These are phyloP conservation scores for Bembecia ichneumoniformis DNA, from an alignment of 2,888 invertebrate genomes.

Conservation along the genomic window DNA sequence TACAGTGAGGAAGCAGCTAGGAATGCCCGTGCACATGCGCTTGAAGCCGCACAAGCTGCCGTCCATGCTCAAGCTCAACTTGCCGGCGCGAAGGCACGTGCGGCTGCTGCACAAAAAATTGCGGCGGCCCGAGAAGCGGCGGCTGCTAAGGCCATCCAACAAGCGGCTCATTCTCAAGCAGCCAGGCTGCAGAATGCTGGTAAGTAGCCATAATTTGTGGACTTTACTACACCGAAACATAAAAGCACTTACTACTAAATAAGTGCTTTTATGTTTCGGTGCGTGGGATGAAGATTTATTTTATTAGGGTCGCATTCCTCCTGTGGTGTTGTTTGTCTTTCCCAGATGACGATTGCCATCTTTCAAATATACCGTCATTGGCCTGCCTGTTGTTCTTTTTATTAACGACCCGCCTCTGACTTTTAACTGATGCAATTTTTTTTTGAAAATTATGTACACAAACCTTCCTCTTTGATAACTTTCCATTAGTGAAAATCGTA, in stretches of 20 bases:
- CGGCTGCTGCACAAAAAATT: conserved; percentile 79
- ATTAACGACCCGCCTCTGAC: too few relatives aligned
- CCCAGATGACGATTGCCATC: too few relatives aligned
- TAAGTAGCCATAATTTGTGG: conserved; percentile 18
- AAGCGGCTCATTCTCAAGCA: conserved; percentile 78
- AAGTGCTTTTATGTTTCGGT: background rate
- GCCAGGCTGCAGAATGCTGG: conserved; percentile 78
- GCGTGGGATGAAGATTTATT: too few relatives aligned
- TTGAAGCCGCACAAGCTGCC: conserved; percentile 76
- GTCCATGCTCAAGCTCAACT: conserved; percentile 79
- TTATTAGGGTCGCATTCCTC: too few relatives aligned
- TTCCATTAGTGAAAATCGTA: too few relatives aligned
- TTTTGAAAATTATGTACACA: too few relatives aligned
- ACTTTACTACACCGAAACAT: background rate
- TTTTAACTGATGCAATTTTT: too few relatives aligned
- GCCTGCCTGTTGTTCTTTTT: too few relatives aligned
- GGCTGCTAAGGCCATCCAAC: conserved; percentile 80
- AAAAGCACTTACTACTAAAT: background rate
- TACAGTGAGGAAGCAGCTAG: conserved; percentile 76
- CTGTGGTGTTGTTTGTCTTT: too few relatives aligned
- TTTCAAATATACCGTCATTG: too few relatives aligned
- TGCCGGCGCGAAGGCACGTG: conserved; percentile 78
- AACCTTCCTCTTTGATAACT: too few relatives aligned
- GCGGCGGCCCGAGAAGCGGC: conserved; percentile 81
- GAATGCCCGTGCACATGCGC: conserved; percentile 76